These are phyloP conservation scores for Xyrichtys novacula DNA, from an alignment of 2,797 vertebrate species.

Conservation along the genomic window DNA sequence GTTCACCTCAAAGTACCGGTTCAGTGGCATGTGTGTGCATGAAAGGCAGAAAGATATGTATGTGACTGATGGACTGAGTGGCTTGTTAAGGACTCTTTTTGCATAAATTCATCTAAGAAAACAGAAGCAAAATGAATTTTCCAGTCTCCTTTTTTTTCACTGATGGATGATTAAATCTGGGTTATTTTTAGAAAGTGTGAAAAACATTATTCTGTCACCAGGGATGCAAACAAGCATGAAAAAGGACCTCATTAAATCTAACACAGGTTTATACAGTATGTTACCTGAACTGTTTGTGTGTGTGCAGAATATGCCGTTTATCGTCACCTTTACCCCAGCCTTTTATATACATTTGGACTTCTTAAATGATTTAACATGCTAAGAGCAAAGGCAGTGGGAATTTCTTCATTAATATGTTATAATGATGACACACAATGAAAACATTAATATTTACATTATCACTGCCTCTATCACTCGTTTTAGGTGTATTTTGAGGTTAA, in stretches of 20 bases:
- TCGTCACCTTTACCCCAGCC: background rate
- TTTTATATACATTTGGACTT: background rate
- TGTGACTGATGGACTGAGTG: constrained; percentile 27
- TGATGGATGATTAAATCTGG: constrained; percentile 26
- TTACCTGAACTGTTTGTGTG: background rate
- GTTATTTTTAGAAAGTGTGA: constrained; percentile 51
- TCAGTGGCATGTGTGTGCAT: constrained; percentile 15
- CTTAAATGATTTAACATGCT: background rate
- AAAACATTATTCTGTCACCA: constrained; percentile 35
- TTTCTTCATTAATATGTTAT: background rate
- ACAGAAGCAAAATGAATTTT: constrained; percentile 6
- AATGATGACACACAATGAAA: no score
- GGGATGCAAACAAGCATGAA: constrained; percentile 43
- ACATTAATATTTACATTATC: background rate
- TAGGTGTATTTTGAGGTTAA: background rate
- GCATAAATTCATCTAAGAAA: constrained; percentile 17
- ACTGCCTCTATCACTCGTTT: background rate
- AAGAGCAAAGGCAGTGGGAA: no score
- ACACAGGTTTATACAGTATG: constrained; percentile 16
- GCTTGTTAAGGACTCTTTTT: constrained; percentile 14
- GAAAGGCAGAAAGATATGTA: background rate
- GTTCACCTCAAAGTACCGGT: constrained; percentile 49
- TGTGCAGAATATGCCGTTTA: background rate
- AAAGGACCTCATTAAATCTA: constrained; percentile 43
- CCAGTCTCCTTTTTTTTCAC: constrained; percentile 1